Conservation (phyloP, 2,113 vertebrate genomes). For the Melanerpes aurifrons region DNA sequence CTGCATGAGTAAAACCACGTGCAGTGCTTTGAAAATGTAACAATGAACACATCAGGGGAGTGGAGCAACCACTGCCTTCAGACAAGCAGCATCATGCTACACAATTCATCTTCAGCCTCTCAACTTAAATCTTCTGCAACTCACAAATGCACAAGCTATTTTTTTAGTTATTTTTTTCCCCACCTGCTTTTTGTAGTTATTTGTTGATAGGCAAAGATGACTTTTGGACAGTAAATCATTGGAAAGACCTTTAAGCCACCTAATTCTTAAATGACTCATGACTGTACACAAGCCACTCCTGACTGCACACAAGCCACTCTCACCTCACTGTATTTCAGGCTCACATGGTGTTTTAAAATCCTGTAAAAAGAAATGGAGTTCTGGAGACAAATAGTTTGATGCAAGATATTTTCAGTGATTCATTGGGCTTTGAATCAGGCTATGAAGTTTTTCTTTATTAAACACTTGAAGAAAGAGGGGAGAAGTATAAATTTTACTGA, state of each 20-base stretch:
- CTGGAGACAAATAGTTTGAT: conserved; percentile 32
- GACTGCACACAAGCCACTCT: not conserved
- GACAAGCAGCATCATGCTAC: not conserved
- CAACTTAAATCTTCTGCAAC: not conserved
- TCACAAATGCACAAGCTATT: not conserved
- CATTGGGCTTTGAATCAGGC: not conserved
- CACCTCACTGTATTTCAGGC: not conserved
- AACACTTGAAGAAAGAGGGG: not conserved
- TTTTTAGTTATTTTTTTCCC: not conserved
- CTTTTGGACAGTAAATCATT: conserved; percentile 8
- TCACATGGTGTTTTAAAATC: conserved; percentile 12
- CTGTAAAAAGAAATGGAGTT: not conserved
- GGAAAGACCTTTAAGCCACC: not conserved
- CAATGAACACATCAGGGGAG: not conserved
- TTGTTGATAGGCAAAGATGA: not conserved
- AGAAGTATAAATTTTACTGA: not conserved
- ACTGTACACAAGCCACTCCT: not conserved
- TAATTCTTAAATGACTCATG: not conserved
- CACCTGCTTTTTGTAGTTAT: not conserved
- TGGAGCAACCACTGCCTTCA: not conserved
- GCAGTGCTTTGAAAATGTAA: not conserved
- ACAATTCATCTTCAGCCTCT: not conserved
- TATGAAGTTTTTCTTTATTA: conserved; percentile 26
- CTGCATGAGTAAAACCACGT: not conserved
- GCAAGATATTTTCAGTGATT: conserved; percentile 29